Percentiles rank a stretch among this genome's conserved stretches.
Conservation (phyloP, 2,113 vertebrate species). For the Ceyx melanurus region DNA sequence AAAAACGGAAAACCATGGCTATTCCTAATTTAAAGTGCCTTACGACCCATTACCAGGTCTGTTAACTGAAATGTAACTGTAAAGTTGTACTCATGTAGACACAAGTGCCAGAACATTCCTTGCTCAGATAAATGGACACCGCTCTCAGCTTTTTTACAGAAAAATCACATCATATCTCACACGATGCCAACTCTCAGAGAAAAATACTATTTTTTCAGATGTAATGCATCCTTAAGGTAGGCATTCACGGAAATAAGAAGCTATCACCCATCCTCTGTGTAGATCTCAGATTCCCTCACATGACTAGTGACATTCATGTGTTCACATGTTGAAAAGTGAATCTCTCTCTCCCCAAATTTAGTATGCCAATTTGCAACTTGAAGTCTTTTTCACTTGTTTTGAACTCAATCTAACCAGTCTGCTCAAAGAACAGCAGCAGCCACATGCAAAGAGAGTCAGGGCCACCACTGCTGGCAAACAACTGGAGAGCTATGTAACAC, state of each 20-base stretch:
- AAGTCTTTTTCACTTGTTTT: not conserved
- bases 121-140: not conserved
- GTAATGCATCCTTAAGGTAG: not conserved
- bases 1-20: not conserved
- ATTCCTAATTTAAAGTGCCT: not conserved
- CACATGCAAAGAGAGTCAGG: not conserved
- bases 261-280: not conserved
- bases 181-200: not conserved
- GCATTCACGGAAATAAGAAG: not conserved
- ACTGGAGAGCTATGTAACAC: not conserved
- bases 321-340: not conserved
- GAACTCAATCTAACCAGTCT: not conserved
- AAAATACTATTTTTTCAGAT: not conserved
- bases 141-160: not conserved
- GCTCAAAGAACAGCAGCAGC: not conserved
- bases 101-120: not conserved
- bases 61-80: not conserved
- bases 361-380: not conserved
- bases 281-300: not conserved
- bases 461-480: not conserved
- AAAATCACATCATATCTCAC: not conserved
- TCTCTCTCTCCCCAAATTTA: not conserved
- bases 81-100: not conserved
- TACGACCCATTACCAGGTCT: not conserved
- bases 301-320: not conserved